Base-by-base conservation (phyloP, 1,140 invertebrate species). In the Zaprionus tsacasi region DNA sequence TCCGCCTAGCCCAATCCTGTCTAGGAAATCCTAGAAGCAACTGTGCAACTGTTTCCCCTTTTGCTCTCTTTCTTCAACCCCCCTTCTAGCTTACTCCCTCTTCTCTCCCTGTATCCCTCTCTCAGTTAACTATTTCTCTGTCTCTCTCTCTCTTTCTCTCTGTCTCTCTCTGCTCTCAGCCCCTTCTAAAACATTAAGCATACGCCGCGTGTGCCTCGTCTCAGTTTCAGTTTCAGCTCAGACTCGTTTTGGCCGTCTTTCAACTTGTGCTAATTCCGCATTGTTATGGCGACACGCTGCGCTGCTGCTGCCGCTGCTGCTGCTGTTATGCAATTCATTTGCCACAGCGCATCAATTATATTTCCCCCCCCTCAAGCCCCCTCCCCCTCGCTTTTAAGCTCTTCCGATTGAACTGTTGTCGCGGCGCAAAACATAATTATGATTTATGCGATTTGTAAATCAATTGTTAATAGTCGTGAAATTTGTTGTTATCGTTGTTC, bases 381-480 rank as follows among this genome's bases (percentile, higher is more conserved):
- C 33, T 25, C 1, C 10, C 45, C 17, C 3, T 6, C 13, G 1
- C 38, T 13, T n/a, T 15, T 50, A 50, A 50, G 45, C 45, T 50
- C 45, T 50, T 50, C 45, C 45, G 45, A 45, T 45, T 45, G 40
- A 45, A 45, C 45, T 50, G 45, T 50, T 50, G 40, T 45, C 40
- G 40, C 45, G 10, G 15, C 10, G n/a, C 21, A 50, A 50, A 50
- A 50, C 17, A 50, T 50, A 50, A 50, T 50, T 50, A 50, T 50
- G 45, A 50, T 50, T 50, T 50, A 50, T 50, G 45, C 45, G 45
- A 50, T 50, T 50, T 50, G 45, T 50, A 50, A 50, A 50, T 50
- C 45, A 50, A 50, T 50, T 50, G 45, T 25, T 50, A 50, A 50
- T 50, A 50, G 45, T 50, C 45, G 17, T 8, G n/a, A 10, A 25